These are phyloP conservation scores for Somateria mollissima DNA, from an alignment of 2,797 vertebrate genomes.

Conservation along the genomic window DNA sequence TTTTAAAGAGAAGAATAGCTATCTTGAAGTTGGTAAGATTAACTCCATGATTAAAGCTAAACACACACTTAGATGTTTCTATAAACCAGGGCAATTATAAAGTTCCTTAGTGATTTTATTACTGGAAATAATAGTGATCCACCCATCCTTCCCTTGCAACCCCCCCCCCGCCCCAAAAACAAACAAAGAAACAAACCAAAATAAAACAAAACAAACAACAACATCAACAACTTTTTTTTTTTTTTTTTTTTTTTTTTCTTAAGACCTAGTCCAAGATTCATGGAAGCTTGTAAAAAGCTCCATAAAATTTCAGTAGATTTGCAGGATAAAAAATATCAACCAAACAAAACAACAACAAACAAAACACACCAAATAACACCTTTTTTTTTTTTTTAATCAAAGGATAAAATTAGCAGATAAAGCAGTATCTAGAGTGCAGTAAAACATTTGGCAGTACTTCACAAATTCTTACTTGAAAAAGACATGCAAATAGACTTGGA, in stretches of 20 bases:
- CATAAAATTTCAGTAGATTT: not conserved
- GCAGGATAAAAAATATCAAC: not conserved
- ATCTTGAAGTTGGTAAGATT: not conserved
- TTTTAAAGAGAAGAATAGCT: not conserved
- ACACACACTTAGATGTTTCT: not conserved
- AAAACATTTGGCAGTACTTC: not conserved
- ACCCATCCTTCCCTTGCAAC: not conserved
- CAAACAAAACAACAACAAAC: not conserved
- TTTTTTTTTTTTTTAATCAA: slow-evolving; percentile 24
- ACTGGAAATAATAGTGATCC: not conserved
- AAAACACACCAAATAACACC: not conserved
- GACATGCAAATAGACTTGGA: not conserved
- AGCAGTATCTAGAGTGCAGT: not conserved
- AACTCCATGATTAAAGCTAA: not conserved
- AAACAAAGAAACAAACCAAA: no score
- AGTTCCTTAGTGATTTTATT: not conserved
- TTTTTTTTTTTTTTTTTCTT: no score
- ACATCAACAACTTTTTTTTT: no score
- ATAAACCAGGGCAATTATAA: not conserved
- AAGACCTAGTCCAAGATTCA: not conserved
- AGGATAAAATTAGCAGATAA: slow-evolving; percentile 9
- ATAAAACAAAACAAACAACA: no score
- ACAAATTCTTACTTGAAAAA: slow-evolving; percentile 11
- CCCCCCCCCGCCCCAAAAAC: no score
- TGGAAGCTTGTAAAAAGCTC: not conserved